A percentile compares a stretch with the other conserved stretches of the same genome.
These are phyloP conservation scores for Lophura nycthemera DNA, from an alignment of 2,113 vertebrate genomes.

Conservation along the genomic window DNA sequence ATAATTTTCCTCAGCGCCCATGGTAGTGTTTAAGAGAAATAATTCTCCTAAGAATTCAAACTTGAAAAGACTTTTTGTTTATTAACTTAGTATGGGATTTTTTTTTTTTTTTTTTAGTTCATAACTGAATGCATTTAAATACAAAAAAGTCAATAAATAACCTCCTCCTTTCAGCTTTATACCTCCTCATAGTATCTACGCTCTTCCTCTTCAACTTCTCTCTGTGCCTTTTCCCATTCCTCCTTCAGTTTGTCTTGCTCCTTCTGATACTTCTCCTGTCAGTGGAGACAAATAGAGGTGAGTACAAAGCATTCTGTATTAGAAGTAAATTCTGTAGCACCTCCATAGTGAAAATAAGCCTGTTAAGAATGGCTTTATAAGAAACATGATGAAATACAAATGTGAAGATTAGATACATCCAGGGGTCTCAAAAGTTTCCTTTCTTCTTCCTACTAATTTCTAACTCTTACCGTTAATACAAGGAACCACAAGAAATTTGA, in stretches of 20 bases:
- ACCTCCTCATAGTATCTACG: slow-evolving; percentile 97
- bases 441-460: not conserved
- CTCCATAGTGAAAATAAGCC: not conserved
- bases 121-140: not conserved
- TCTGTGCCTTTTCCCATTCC: slow-evolving; percentile 97
- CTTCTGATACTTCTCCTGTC: slow-evolving; percentile 91
- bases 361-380: not conserved
- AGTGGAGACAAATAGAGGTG: not conserved
- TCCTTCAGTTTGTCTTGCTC: slow-evolving; percentile 96
- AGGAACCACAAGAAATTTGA: not conserved
- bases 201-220: slow-evolving; percentile 94
- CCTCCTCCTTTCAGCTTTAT: slow-evolving; percentile 3
- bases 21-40: not conserved
- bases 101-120: not conserved
- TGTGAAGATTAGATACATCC: not conserved
- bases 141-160: not conserved
- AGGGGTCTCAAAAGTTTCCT: not conserved
- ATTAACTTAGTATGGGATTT: not conserved
- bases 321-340: not conserved
- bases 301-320: not conserved
- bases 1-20: not conserved
- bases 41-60: not conserved
- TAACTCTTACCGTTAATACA: not conserved
- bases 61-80: not conserved
- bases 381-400: not conserved